These are phyloP conservation scores for Craniophora ligustri DNA, from an alignment of 2,888 invertebrate genomes.

Conservation along the genomic window DNA sequence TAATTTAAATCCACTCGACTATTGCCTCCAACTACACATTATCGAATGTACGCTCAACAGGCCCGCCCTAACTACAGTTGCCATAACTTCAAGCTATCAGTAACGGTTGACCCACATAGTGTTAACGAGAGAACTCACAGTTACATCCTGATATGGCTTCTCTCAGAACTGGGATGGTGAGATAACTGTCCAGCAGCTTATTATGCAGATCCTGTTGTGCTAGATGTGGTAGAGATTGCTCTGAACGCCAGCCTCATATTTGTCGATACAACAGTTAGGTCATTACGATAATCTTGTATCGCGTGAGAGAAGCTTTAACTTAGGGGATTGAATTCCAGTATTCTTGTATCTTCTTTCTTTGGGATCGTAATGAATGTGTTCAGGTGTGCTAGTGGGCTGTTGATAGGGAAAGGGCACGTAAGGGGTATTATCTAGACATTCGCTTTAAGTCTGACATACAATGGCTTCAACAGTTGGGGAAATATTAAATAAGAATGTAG, in stretches of 20 bases:
- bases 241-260: constrained; percentile 3
- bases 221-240: constrained; percentile 27
- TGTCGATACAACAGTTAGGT: too few relatives aligned
- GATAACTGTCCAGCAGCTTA: constrained; percentile 72
- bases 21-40: constrained; percentile 11
- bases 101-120: constrained; percentile 82
- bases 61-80: constrained; percentile 29
- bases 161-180: constrained; percentile 80
- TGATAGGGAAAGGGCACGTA: too few relatives aligned
- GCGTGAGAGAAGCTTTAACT: too few relatives aligned
- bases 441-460: too few relatives aligned
- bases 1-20: constrained; percentile 1
- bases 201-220: constrained; percentile 38
- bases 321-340: too few relatives aligned
- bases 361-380: too few relatives aligned
- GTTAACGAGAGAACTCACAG: constrained; percentile 73
- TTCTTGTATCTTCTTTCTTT: too few relatives aligned
- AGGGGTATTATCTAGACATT: too few relatives aligned
- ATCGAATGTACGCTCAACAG: constrained; percentile 25
- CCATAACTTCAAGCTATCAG: constrained; percentile 60
- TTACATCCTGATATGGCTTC: constrained; percentile 80
- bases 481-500: too few relatives aligned
- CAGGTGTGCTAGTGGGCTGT: too few relatives aligned
- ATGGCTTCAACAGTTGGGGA: too few relatives aligned
- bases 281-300: neutral